These are phyloP conservation scores for Pyxicephalus adspersus DNA, from an alignment of 2,113 vertebrate species.

Conservation along the genomic window DNA sequence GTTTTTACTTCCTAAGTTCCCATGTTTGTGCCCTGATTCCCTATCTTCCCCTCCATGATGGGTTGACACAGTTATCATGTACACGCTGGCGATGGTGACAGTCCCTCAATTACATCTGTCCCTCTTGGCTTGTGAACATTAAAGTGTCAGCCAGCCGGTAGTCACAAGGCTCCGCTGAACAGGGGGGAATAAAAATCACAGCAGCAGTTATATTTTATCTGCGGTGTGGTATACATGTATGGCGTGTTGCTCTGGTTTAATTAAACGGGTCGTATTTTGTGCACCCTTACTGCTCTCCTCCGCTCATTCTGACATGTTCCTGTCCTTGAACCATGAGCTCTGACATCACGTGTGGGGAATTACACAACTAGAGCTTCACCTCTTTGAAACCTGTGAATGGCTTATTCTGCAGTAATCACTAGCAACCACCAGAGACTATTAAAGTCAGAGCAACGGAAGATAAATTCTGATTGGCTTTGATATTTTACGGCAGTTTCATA, in stretches of 20 bases:
- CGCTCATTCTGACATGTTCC: neutral
- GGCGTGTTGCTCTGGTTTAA: conserved; percentile 31
- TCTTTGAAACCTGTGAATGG: too few relatives aligned
- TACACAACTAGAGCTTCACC: neutral
- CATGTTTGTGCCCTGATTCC: neutral
- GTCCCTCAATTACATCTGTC: conserved; percentile 46
- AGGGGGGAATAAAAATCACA: conserved; percentile 13
- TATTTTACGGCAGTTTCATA: too few relatives aligned
- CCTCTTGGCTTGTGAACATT: conserved; percentile 50
- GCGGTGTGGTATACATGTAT: conserved; percentile 16
- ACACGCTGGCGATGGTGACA: conserved; percentile 20
- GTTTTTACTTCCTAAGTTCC: too few relatives aligned
- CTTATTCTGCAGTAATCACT: too few relatives aligned
- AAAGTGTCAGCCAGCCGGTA: conserved; percentile 36
- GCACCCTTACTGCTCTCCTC: neutral
- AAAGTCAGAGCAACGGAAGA: too few relatives aligned
- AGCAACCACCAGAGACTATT: too few relatives aligned
- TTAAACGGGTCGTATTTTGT: conserved; percentile 51
- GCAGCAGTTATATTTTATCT: conserved; percentile 52
- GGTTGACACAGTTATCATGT: conserved; percentile 39
- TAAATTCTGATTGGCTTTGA: too few relatives aligned
- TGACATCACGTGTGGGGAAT: neutral
- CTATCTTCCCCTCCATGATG: neutral
- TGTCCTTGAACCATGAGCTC: conserved; percentile 40
- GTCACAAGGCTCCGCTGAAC: conserved; percentile 12